Evolutionary conservation across 2,888 invertebrate species (phyloP).

Genomic region (Ferrisia virgata): DNA sequence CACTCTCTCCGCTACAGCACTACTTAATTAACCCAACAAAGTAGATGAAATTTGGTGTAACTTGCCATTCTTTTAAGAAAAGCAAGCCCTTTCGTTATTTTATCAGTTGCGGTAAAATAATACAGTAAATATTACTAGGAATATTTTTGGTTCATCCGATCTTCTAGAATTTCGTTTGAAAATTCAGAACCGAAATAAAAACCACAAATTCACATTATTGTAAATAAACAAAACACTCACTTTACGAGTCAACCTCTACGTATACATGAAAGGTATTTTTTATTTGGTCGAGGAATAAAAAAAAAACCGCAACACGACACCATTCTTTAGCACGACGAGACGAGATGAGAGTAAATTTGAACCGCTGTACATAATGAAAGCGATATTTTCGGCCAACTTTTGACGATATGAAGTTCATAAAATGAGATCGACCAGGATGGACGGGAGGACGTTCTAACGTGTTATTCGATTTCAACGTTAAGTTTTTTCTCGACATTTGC

Average conservation of each 20-base stretch:
- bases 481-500: background rate
- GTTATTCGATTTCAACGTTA: conserved; percentile 7
- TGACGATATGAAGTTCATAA: background rate
- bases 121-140: too few species aligned
- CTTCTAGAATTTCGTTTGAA: background rate
- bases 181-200: background rate
- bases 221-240: background rate
- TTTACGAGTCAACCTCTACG: background rate
- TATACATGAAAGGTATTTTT: background rate
- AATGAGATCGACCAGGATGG: background rate
- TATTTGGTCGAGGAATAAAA: background rate
- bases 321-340: background rate
- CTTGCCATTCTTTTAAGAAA: too few species aligned
- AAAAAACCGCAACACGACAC: background rate
- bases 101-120: too few species aligned
- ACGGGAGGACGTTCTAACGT: background rate
- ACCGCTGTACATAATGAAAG: background rate
- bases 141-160: background rate
- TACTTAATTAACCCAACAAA: too few species aligned
- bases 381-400: background rate
- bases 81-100: too few species aligned
- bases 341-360: too few species aligned
- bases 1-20: too few species aligned
- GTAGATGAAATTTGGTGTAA: too few species aligned
- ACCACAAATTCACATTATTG: background rate